Base-by-base conservation (phyloP, 2,888 invertebrate genomes). In the Pollenia labialis region DNA sequence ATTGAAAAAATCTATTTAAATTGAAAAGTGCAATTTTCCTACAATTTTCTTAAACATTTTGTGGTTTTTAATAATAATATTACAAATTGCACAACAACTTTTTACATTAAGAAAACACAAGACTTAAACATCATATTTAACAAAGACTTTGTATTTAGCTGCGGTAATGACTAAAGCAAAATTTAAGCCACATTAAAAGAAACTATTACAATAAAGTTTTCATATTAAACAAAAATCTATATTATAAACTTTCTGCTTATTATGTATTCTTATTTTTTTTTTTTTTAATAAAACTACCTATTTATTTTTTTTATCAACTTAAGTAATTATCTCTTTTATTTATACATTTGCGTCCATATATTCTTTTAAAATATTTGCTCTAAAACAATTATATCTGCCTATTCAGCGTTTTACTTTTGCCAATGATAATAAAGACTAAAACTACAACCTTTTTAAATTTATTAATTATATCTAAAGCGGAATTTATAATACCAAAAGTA, bases 251-350 rank as follows among this genome's bases (percentile, higher is more conserved):
- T 42, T 60, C 40, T 56, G 6, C 14, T 64, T 8, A 11, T 18
- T 64, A 46, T 18, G 10, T 23, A 16, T 16, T 56, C 11, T 18
- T 64, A 18, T 44, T 54, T 54, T 54, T 4, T 54, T 54, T 4
- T 71, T 40, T 71, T 71, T 8, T 12, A 18, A 1, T 42, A 18
- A 58, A 10, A 2, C 14, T 11, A 10, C 0, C 14, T 11, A 14
- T 71, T 52, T 10, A 44, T 23, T 48, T 46, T 66, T 48, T n/a
- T 81, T 81, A 81, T 72, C 56, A 58, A 56, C 48, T 74, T 74
- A 18, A 58, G 66, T 66, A 74, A 68, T 74, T 81, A 81, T 74
- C 48, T 81, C 44, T 42, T 46, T 68, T 50, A 69, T 64, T 74
- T 74, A 71, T 32, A 72, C 32, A 32, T 32, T 32, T 32, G 6